A percentile compares a stretch with the other conserved stretches of the same genome.
Conservation (phyloP, 2,888 invertebrate species). For the Willowsia nigromaculata region DNA sequence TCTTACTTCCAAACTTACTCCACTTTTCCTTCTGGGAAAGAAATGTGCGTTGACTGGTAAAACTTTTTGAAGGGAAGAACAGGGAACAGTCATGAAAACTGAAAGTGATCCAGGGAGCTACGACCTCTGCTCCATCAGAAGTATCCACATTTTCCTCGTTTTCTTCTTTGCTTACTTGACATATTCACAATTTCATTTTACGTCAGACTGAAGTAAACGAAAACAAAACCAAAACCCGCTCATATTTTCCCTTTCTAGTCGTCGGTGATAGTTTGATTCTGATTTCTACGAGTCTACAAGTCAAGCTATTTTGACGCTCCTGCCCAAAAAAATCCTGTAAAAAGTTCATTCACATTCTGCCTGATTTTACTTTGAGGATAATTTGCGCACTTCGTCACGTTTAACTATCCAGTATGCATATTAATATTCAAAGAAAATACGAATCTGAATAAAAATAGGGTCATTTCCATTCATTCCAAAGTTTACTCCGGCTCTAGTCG, state of each 20-base stretch:
- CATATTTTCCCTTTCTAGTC: background rate
- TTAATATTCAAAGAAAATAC: background rate
- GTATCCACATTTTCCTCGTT: background rate
- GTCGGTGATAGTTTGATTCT: background rate
- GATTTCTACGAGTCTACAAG: background rate
- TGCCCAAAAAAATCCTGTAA: background rate
- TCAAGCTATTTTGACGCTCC: background rate
- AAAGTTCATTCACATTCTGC: slow-evolving; percentile 1
- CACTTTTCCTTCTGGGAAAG: background rate
- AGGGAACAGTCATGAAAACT: background rate
- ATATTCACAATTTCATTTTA: background rate
- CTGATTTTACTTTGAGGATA: background rate
- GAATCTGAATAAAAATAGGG: background rate
- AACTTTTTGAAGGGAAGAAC: background rate
- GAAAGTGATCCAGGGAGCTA: background rate
- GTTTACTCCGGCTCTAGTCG: background rate
- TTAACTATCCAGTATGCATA: background rate
- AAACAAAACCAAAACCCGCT: background rate
- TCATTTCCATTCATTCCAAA: background rate
- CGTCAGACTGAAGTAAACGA: background rate
- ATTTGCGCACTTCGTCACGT: background rate
- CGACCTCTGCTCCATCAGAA: background rate
- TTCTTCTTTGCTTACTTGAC: background rate
- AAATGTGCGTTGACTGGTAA: background rate
- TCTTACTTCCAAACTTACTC: background rate